Percentiles rank a stretch among this genome's conserved stretches.
These are phyloP conservation scores for Oreochromis tanganicae DNA, from an alignment of 2,113 vertebrate genomes.

Conservation along the genomic window DNA sequence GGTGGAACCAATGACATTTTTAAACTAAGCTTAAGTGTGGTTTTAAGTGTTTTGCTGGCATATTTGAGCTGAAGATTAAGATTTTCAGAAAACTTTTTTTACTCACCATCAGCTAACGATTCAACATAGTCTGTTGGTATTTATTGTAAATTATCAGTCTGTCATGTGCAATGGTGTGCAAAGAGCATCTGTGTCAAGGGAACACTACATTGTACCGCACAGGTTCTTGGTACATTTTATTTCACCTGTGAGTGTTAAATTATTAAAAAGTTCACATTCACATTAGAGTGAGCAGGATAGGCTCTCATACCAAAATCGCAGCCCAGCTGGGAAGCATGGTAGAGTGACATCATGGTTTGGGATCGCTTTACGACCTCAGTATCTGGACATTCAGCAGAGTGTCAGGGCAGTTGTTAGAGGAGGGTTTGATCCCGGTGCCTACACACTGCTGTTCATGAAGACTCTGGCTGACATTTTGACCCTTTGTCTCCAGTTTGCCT, in stretches of 20 bases:
- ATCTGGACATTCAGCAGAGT: neutral
- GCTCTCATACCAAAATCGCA: neutral
- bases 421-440: neutral
- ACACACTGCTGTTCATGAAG: accelerated
- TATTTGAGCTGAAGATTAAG: too few relatives aligned
- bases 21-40: too few relatives aligned
- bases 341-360: neutral
- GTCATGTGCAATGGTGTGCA: too few relatives aligned
- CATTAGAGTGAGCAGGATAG: accelerated
- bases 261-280: neutral
- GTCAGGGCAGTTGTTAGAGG: neutral
- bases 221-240: neutral
- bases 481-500: neutral
- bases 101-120: too few relatives aligned
- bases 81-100: too few relatives aligned
- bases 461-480: neutral
- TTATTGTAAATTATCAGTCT: too few relatives aligned
- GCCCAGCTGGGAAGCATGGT: neutral
- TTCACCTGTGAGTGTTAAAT: too few relatives aligned
- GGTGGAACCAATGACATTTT: too few relatives aligned
- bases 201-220: too few relatives aligned
- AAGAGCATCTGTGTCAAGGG: too few relatives aligned
- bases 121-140: too few relatives aligned
- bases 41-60: too few relatives aligned
- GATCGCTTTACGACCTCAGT: neutral